These are phyloP conservation scores for Campoplex capitator DNA, from an alignment of 2,888 invertebrate species.

Conservation along the genomic window DNA sequence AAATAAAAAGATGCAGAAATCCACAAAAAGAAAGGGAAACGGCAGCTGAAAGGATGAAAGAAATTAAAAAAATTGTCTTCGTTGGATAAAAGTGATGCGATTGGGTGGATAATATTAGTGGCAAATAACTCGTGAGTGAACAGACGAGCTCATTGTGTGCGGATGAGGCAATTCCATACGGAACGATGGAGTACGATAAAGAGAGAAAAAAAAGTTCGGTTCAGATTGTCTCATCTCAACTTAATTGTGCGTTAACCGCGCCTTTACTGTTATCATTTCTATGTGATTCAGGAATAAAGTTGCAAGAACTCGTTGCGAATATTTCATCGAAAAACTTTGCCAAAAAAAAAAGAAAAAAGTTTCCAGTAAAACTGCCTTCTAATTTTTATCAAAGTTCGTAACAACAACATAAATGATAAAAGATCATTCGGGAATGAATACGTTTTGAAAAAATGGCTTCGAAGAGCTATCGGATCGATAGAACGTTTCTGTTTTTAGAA, in stretches of 20 bases:
- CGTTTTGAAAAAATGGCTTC: neutral
- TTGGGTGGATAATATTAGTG: slow-evolving; percentile 5
- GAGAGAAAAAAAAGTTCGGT: neutral
- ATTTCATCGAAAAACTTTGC: neutral
- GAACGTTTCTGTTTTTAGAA: neutral
- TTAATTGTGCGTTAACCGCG: neutral
- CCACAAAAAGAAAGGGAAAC: neutral
- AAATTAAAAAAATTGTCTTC: neutral
- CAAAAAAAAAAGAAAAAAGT: neutral
- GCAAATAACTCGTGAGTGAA: slow-evolving; percentile 29
- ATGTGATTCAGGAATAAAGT: neutral
- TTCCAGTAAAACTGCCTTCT: neutral
- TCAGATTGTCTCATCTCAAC: slow-evolving; percentile 41
- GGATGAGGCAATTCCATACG: slow-evolving; percentile 10
- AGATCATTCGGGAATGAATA: no score
- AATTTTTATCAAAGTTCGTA: no score
- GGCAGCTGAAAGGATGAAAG: neutral
- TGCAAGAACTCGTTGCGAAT: neutral
- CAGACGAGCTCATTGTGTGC: slow-evolving; percentile 54
- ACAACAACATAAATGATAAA: no score
- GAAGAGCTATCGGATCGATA: neutral
- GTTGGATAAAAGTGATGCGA: neutral
- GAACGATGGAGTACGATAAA: neutral
- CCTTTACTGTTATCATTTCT: neutral
- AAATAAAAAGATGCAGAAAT: neutral